phyloP scores from a whole-genome alignment of 2,888 invertebrate genomes.

The Hirudinaria manillensis region DNA sequence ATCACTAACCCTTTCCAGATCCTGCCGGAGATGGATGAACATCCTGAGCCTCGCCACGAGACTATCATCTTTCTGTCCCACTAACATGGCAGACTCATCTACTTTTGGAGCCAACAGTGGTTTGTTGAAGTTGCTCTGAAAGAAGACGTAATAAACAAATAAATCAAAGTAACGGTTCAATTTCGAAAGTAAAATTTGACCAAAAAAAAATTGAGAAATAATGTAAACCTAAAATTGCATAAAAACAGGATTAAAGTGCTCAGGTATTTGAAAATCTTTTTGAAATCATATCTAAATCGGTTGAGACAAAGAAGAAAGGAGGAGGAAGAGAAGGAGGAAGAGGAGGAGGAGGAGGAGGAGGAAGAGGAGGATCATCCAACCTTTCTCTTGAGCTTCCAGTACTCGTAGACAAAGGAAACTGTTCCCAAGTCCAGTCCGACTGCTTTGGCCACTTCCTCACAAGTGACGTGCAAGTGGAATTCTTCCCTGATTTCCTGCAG shows the following conservation, averaged over 20 bases:
- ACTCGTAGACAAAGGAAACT: constrained; percentile 80
- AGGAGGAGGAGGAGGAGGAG: too few relatives aligned
- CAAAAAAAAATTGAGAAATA: background rate
- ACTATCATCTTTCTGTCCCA: constrained; percentile 77
- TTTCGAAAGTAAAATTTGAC: background rate
- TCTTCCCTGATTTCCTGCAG: constrained; percentile 85
- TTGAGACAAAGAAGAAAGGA: too few relatives aligned
- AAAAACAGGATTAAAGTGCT: too few relatives aligned
- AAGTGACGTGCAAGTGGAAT: constrained; percentile 84
- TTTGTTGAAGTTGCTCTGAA: constrained; percentile 72
- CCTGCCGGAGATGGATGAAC: constrained; percentile 90
- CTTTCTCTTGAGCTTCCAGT: constrained; percentile 87
- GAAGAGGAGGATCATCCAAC: too few relatives aligned
- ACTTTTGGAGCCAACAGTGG: constrained; percentile 78
- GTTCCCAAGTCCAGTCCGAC: constrained; percentile 66
- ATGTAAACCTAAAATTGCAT: too few relatives aligned
- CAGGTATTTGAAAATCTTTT: too few relatives aligned
- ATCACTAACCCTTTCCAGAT: constrained; percentile 75
- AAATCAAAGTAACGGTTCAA: background rate
- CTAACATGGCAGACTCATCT: constrained; percentile 78
- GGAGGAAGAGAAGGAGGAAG: too few relatives aligned
- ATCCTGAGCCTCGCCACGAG: constrained; percentile 81
- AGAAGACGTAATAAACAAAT: background rate
- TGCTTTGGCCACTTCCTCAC: constrained; percentile 59
- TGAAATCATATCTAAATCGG: too few relatives aligned